These are phyloP conservation scores for Helicorthomorpha holstii DNA, from an alignment of 1,140 invertebrate genomes.

Conservation along the genomic window DNA sequence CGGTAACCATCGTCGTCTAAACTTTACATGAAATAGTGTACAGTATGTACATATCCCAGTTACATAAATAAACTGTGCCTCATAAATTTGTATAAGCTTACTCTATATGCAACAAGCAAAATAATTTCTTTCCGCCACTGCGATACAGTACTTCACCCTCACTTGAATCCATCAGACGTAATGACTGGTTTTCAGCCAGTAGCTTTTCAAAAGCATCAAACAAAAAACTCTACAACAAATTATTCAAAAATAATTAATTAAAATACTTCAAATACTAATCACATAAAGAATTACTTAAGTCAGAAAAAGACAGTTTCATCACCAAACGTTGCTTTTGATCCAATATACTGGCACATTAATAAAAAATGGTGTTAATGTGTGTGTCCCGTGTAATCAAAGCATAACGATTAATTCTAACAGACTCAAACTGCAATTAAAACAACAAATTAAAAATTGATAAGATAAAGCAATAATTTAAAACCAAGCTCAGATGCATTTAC, in stretches of 20 bases:
- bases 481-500: too few species aligned
- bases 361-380: slow-evolving; percentile 31
- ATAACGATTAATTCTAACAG: slow-evolving; percentile 51
- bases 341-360: slow-evolving; percentile 44
- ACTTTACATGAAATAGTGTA: too few species aligned
- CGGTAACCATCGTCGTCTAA: too few species aligned
- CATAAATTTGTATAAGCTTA: too few species aligned
- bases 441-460: too few species aligned
- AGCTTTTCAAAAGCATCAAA: slow-evolving; percentile 73
- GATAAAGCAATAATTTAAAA: too few species aligned
- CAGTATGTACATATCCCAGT: too few species aligned
- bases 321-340: slow-evolving; percentile 5
- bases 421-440: too few species aligned
- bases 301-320: slow-evolving; percentile 49
- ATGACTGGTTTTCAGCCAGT: slow-evolving; percentile 33
- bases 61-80: too few species aligned
- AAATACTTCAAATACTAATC: slow-evolving; percentile 9
- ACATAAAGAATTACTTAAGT: slow-evolving; percentile 59
- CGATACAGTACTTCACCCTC: slow-evolving; percentile 63
- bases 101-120: slow-evolving; percentile 30
- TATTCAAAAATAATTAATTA: neutral
- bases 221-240: too few species aligned
- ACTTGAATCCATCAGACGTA: slow-evolving; percentile 63
- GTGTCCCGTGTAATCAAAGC: slow-evolving; percentile 56
- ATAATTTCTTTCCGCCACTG: slow-evolving; percentile 70